Conservation (phyloP, 1,140 invertebrate species). For the Calliopsis andreniformis region DNA sequence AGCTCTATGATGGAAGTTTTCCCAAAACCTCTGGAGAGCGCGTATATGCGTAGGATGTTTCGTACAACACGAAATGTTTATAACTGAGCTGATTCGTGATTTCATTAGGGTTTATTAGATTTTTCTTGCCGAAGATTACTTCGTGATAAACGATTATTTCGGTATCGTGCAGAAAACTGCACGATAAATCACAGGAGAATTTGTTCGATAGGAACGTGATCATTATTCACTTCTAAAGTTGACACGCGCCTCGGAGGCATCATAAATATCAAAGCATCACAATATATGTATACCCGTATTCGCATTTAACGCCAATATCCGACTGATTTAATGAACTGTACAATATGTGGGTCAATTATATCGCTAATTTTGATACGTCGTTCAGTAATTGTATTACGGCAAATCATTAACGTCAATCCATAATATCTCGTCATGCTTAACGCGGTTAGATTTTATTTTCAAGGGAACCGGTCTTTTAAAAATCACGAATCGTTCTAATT, state of each 20-base stretch:
- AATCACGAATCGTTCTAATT: no score
- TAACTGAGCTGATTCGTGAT: background rate
- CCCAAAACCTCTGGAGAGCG: no score
- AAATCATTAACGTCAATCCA: background rate
- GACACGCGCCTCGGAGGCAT: conserved; percentile 10
- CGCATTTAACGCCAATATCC: conserved; percentile 25
- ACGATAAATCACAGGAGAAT: background rate
- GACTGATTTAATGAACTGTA: conserved; percentile 17
- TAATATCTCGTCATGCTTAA: background rate
- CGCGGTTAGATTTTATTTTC: no score
- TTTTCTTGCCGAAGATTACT: background rate
- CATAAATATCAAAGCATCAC: conserved; percentile 10
- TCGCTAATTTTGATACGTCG: conserved; percentile 6
- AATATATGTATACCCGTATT: background rate
- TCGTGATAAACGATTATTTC: background rate
- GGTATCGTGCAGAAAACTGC: background rate
- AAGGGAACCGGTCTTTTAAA: no score
- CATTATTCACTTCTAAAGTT: conserved; percentile 27
- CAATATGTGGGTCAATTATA: conserved; percentile 22
- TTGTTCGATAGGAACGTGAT: background rate
- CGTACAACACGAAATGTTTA: background rate
- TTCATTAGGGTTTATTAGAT: background rate
- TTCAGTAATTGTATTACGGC: background rate
- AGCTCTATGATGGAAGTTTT: no score
- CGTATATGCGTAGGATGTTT: background rate